A percentile compares a stretch with the other conserved stretches of the same genome.
Evolutionary conservation across 2,888 invertebrate species (phyloP).

Genomic region (Heliconius hortense): DNA sequence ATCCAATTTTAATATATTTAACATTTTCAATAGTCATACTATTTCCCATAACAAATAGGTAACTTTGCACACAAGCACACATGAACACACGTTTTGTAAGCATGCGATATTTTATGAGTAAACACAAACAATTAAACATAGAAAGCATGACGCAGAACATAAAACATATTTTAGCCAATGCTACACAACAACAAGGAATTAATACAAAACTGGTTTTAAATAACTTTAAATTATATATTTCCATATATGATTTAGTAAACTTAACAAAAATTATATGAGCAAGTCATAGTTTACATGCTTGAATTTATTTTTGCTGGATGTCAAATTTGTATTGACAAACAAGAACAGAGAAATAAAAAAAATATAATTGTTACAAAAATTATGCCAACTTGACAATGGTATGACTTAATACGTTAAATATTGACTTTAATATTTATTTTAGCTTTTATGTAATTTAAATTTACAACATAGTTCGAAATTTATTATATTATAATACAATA

Average conservation of each 20-base stretch:
- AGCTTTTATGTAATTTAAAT: not conserved
- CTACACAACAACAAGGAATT: not conserved
- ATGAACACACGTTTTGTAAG: constrained; percentile 8
- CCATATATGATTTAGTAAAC: not conserved
- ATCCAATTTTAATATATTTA: not conserved
- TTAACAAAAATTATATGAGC: constrained; percentile 2
- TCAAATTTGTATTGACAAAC: not conserved
- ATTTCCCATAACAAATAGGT: not conserved
- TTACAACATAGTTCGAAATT: too few relatives aligned
- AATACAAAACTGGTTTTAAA: constrained; percentile 11
- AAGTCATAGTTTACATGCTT: constrained; percentile 24
- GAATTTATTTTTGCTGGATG: not conserved
- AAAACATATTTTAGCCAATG: not conserved
- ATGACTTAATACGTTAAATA: constrained; percentile 27
- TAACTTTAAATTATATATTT: not conserved
- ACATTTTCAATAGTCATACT: not conserved
- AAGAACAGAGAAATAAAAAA: not conserved
- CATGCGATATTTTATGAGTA: constrained; percentile 1
- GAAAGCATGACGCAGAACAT: not conserved
- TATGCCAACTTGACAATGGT: not conserved
- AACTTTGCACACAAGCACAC: not conserved
- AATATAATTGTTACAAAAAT: not conserved
- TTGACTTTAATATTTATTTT: not conserved
- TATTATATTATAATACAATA: constrained; percentile 3
- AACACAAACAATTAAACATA: not conserved